These are phyloP conservation scores for Dasysyrphus tricinctus DNA, from an alignment of 2,888 invertebrate species.

Conservation along the genomic window DNA sequence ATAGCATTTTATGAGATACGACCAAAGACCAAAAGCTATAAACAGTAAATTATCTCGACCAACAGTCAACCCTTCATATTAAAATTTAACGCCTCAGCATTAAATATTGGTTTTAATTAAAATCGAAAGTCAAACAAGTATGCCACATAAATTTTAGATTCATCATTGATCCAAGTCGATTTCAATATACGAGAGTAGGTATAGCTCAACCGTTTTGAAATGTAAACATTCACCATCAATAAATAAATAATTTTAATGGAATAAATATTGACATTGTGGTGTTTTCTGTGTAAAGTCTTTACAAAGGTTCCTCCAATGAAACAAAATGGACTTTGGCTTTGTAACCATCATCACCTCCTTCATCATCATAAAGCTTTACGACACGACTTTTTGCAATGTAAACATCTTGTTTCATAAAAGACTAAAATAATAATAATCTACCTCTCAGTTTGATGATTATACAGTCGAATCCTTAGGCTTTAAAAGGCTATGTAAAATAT, in stretches of 20 bases:
- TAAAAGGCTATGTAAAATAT: not conserved
- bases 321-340: not conserved
- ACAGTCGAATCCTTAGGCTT: too few relatives aligned
- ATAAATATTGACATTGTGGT: constrained; percentile 43
- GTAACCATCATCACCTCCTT: not conserved
- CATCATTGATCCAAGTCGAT: constrained; percentile 2
- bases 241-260: not conserved
- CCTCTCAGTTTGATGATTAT: not conserved
- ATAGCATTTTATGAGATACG: not conserved
- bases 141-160: not conserved
- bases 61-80: not conserved
- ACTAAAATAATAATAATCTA: not conserved
- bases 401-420: constrained; percentile 8
- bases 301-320: not conserved
- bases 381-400: constrained; percentile 22
- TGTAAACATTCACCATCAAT: constrained; percentile 4
- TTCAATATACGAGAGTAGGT: not conserved
- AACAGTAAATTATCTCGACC: not conserved
- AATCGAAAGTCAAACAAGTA: constrained; percentile 2
- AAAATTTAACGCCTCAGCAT: not conserved
- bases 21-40: not conserved
- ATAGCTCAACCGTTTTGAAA: not conserved
- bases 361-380: not conserved
- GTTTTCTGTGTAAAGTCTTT: not conserved
- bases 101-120: constrained; percentile 4